Conservation (phyloP, 2,113 vertebrate genomes). For the Hippocampus abdominalis region DNA sequence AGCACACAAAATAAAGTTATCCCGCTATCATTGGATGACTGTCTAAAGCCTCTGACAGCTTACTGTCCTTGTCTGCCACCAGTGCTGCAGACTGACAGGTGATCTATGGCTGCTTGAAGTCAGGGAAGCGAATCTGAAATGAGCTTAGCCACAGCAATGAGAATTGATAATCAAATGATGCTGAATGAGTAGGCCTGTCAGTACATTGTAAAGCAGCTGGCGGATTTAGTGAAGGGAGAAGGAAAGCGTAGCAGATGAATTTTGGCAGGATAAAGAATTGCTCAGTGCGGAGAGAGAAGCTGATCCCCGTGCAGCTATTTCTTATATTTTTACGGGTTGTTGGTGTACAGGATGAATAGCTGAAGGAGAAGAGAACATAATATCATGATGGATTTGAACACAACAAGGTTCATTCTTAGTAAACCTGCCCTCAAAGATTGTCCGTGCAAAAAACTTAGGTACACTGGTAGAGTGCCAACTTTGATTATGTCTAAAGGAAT, state of each 20-base stretch:
- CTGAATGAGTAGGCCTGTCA: slow-evolving; percentile 67
- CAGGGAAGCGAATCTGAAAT: slow-evolving; percentile 61
- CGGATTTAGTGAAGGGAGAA: slow-evolving; percentile 65
- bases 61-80: slow-evolving; percentile 52
- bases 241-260: slow-evolving; percentile 62
- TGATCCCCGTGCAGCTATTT: slow-evolving; percentile 54
- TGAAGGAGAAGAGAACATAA: slow-evolving; percentile 19
- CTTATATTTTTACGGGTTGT: slow-evolving; percentile 44
- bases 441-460: neutral
- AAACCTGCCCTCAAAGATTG: slow-evolving; percentile 3
- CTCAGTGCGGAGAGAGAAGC: slow-evolving; percentile 43
- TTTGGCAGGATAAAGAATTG: slow-evolving; percentile 69
- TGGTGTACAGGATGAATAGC: slow-evolving; percentile 17
- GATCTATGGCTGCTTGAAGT: slow-evolving; percentile 63
- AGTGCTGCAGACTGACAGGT: slow-evolving; percentile 63
- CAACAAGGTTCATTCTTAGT: slow-evolving; percentile 6
- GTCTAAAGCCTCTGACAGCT: slow-evolving; percentile 44
- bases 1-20: slow-evolving; percentile 49
- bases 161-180: slow-evolving; percentile 72
- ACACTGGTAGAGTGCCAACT: neutral
- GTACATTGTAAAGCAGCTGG: slow-evolving; percentile 60
- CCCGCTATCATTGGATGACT: slow-evolving; percentile 44
- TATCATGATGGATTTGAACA: slow-evolving; percentile 21
- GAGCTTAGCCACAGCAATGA: slow-evolving; percentile 61
- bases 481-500: neutral